phyloP scores from a whole-genome alignment of 2,888 invertebrate genomes.

The Ramazzottius varieornatus region DNA sequence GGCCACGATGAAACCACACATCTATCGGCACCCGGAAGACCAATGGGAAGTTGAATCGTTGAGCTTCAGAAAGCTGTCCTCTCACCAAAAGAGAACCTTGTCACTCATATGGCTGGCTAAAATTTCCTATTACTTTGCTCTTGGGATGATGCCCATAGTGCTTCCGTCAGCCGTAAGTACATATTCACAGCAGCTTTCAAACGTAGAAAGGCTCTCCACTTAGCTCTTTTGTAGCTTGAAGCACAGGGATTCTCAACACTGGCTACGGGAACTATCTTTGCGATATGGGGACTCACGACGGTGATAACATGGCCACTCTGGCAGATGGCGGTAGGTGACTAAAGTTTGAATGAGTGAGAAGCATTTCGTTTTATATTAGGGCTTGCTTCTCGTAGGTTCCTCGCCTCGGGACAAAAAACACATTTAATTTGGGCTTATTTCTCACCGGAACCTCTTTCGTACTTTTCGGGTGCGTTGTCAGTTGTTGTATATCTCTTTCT shows the following conservation, averaged over 20 bases:
- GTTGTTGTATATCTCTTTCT: no score
- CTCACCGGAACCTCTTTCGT: not conserved
- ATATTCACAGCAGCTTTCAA: no score
- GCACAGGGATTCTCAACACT: not conserved
- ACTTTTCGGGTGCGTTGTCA: not conserved
- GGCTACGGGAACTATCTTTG: not conserved
- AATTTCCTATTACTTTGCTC: not conserved
- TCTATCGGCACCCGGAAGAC: slow-evolving; percentile 1
- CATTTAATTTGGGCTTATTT: not conserved
- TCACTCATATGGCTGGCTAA: not conserved
- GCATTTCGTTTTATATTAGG: not conserved
- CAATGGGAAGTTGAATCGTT: not conserved
- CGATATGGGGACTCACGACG: not conserved
- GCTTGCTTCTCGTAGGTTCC: no score
- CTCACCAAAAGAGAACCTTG: not conserved
- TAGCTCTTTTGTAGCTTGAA: no score
- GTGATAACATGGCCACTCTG: not conserved
- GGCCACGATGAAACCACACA: not conserved
- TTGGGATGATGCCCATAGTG: not conserved
- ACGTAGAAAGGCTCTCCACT: no score
- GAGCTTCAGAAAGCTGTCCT: not conserved
- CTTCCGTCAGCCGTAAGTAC: not conserved
- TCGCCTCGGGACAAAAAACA: not conserved
- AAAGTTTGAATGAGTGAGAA: not conserved
- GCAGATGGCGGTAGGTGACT: not conserved